Evolutionary conservation across 1,140 invertebrate species (phyloP).

Genomic region (Dreissena rostriformis): DNA sequence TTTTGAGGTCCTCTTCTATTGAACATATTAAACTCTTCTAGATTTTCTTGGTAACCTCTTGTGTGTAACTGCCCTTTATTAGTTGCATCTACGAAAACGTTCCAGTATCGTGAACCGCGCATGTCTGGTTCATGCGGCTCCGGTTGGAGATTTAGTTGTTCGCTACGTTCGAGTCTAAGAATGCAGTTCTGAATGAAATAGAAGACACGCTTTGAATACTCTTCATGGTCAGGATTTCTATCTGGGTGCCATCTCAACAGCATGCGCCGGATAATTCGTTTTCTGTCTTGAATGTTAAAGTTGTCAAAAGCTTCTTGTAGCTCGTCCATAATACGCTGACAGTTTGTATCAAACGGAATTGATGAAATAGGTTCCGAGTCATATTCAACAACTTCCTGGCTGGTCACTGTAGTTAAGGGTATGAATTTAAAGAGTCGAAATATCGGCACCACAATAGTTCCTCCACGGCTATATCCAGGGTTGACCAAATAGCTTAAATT

Average conservation of each 20-base stretch:
- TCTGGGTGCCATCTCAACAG: conserved; percentile 79
- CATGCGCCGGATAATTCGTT: conserved; percentile 71
- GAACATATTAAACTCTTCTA: conserved; percentile 14
- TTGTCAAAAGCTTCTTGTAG: conserved; percentile 62
- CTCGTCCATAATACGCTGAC: conserved; percentile 10
- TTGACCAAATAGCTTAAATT: not conserved
- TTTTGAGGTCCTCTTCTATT: conserved; percentile 6
- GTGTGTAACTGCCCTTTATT: not conserved
- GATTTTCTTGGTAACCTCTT: conserved; percentile 12
- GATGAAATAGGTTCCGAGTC: not conserved
- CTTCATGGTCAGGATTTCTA: conserved; percentile 73
- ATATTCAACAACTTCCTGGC: not conserved
- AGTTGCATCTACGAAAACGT: not conserved
- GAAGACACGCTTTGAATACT: conserved; percentile 68
- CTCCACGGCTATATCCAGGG: not conserved
- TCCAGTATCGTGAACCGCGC: not conserved
- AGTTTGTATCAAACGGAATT: conserved; percentile 39
- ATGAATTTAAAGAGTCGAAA: conserved; percentile 51
- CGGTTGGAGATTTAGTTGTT: conserved; percentile 14
- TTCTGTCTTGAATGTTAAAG: conserved; percentile 64
- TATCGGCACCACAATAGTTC: conserved; percentile 18
- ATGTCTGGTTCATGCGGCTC: not conserved
- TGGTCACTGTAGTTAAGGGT: conserved; percentile 9
- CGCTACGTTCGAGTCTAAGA: conserved; percentile 58
- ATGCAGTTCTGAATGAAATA: conserved; percentile 64